Evolutionary conservation across 2,113 vertebrate species (phyloP), one percentile per base, ranked within the genome.

Genomic region (Atlantisia rogersi): DNA sequence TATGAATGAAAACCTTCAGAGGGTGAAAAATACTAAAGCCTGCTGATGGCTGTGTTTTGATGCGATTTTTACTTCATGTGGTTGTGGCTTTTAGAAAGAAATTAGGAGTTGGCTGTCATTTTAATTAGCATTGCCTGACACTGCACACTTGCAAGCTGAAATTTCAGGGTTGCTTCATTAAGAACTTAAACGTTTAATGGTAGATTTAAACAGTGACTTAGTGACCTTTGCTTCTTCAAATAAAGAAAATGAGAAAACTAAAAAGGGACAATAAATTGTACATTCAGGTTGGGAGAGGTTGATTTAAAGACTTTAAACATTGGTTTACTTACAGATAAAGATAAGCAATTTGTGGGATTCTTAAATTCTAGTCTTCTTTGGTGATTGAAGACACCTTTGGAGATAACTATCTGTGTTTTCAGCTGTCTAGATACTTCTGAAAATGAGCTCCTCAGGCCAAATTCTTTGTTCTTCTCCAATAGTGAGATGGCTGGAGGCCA

Each of bases 211-310:
- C 32, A 71, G 39, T 53, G 71, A 80, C 35, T 88, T 88, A 52
- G 59, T 80, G 79, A 83, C 79, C 64, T 96, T 92, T 92, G 68
- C 56, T 93, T 96, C 64, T 10, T 1, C 39, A 94, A 86, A 88
- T 74, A 92, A 83, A 78, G 64, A 69, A 92, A 88, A 70, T 46
- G 11, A 77, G n/a, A 75, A 88, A 90, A 26, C 16, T 22, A n/a
- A 55, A 81, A 88, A 35, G 9, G 42, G 13, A 28, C 21, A 62
- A 69, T 87, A 80, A 87, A 65, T 39, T 35, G 18, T 75, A 37
- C 14, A 50, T 90, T 76, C 40, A 69, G 10, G 29, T 46, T 73
- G 15, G 79, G 52, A 77, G 31, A 70, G 12, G 12, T 92, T 75
- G 64, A 59, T 88, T 91, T 82, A 86, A 84, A 82, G 77, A 13